A percentile compares a stretch with the other conserved stretches of the same genome.
phyloP scores from a whole-genome alignment of 2,113 vertebrate species.

The Bolborhynchus lineola region DNA sequence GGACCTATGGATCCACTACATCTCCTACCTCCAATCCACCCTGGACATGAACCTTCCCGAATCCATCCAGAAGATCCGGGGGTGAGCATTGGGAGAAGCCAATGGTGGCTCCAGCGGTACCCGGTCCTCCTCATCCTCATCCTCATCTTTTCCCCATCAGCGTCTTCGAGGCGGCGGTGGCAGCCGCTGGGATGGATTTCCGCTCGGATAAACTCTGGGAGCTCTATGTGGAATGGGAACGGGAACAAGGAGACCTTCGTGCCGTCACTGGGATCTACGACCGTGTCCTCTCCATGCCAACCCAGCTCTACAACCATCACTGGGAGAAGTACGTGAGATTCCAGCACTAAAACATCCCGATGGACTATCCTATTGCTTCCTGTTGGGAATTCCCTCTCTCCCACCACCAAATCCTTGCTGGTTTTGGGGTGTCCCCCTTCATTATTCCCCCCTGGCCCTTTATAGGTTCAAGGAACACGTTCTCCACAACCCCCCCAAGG shows the following conservation, averaged over 20 bases:
- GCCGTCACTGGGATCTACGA: constrained; percentile 75
- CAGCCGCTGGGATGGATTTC: constrained; percentile 81
- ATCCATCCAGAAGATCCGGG: constrained; percentile 75
- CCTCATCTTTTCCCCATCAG: constrained; percentile 31
- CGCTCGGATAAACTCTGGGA: constrained; percentile 87
- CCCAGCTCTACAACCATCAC: constrained; percentile 83
- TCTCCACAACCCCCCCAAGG: constrained; percentile 65
- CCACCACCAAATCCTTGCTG: neutral
- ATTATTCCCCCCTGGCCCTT: too few species aligned
- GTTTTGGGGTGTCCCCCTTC: neutral
- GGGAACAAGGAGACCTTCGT: constrained; percentile 75
- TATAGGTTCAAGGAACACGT: constrained; percentile 80
- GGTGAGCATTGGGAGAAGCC: constrained; percentile 39
- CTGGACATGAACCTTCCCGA: constrained; percentile 79
- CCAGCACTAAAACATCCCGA: neutral
- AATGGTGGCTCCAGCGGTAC: too few species aligned
- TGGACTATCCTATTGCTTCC: neutral
- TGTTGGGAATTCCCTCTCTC: neutral
- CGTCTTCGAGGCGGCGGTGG: constrained; percentile 78
- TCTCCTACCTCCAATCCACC: constrained; percentile 79
- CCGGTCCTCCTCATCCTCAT: rapidly evolving
- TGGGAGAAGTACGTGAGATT: constrained; percentile 76
- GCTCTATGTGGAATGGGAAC: constrained; percentile 84
- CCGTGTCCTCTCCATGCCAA: constrained; percentile 78
- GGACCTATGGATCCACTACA: constrained; percentile 87